Evolutionary conservation across 1,140 invertebrate species (phyloP), one percentile per base, ranked within the genome.

Genomic region (Myzus persicae): DNA sequence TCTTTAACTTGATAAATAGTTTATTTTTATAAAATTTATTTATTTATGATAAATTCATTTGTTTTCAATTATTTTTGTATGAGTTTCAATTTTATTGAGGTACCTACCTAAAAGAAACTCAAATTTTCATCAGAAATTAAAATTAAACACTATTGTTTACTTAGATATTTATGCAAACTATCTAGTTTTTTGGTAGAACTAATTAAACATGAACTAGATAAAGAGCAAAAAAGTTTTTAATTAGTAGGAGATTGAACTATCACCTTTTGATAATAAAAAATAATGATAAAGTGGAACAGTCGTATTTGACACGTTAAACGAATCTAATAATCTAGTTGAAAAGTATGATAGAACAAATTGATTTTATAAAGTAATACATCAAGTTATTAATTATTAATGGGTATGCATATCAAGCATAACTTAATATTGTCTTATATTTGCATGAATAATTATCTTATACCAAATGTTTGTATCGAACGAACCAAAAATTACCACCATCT

Each of bases 121-220:
- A 51, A 89, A 36, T 89, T 26, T 89, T 51, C 42, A 88, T 46
- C 2, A 88, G 14, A 36, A 48, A 46, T 76, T n/a, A 88, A 88
- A 42, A 44, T 6, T 31, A 22, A n/a, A n/a, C n/a, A n/a, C n/a
- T 31, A 36, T 40, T 24, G 36, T 51, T 40, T 76, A 31, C 0
- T 8, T 14, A 51, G 11, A 54, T 89, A 0, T 40, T 14, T 54
- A 26, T 89, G 22, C 24, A 36, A 22, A 24, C 31, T 38, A 36
- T 48, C 8, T 48, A n/a, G 22, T 46, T 48, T 51, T 89, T 89
- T 89, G 88, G 88, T 89, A 89, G 18, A 89, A 89, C n/a, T 89
- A 89, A 89, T 89, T 89, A 89, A 51, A 89, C 8, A 89, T 89
- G 9, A 54, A 89, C 88, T 54, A 89, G n/a, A 54, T 89, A 89